These are phyloP conservation scores for Loripinus fragilis DNA, from an alignment of 2,888 invertebrate genomes.

Conservation along the genomic window DNA sequence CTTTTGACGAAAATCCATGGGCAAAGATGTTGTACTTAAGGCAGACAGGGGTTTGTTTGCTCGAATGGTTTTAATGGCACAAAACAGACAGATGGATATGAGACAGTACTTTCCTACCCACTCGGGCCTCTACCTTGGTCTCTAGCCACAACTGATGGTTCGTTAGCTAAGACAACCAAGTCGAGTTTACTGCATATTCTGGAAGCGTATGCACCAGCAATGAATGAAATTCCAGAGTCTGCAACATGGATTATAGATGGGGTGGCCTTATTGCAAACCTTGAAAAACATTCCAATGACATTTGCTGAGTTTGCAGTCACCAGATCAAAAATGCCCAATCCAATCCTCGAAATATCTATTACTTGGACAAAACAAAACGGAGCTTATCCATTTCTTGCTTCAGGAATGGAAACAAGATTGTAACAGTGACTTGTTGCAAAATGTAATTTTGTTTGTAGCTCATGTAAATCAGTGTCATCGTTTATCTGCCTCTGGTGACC, in stretches of 20 bases:
- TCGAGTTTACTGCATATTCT: background rate
- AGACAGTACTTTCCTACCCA: background rate
- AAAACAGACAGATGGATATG: background rate
- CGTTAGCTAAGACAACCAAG: background rate
- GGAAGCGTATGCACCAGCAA: background rate
- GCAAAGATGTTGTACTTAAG: conserved; percentile 3
- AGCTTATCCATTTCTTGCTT: conserved; percentile 6
- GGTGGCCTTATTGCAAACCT: background rate
- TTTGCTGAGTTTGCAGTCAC: background rate
- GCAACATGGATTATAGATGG: too few relatives aligned
- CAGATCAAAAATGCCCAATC: background rate
- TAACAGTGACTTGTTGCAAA: background rate
- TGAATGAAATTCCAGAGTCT: background rate
- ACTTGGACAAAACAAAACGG: conserved; percentile 12
- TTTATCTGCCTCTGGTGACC: background rate
- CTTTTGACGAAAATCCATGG: background rate
- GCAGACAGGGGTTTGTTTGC: background rate
- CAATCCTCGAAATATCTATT: background rate
- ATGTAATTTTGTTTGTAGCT: background rate
- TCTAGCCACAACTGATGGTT: background rate
- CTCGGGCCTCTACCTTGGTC: background rate
- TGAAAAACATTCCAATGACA: conserved; percentile 1
- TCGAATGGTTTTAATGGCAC: conserved; percentile 1
- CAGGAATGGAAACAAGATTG: background rate
- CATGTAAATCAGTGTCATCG: conserved; percentile 8